Evolutionary conservation across 2,113 vertebrate species (phyloP), one percentile per base, ranked within the genome.

Genomic region (Tauraco erythrolophus): DNA sequence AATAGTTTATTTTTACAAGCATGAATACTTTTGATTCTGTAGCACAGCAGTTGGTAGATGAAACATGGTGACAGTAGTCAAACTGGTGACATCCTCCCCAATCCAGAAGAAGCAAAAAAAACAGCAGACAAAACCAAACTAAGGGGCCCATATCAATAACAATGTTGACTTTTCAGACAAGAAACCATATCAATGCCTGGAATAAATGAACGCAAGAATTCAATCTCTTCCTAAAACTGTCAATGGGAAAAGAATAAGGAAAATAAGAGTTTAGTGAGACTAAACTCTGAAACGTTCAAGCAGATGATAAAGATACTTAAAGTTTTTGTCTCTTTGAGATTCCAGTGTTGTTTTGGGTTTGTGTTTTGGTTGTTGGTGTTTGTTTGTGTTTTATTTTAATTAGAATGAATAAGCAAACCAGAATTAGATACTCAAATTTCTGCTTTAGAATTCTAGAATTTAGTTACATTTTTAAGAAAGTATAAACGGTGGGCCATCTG

Each of bases 41-140:
- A 81, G 41, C 72, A 75, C 72, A 92, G 83, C 61, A 87, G 76
- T 46, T 84, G 69, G 53, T 81, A 89, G 43, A 82, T 72, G 65
- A 96, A 94, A 75, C 41, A 21, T 46, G 19, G 53, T 72, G 56
- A 83, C 56, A 70, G 12, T 2, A 50, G 54, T 43, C 33, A 92
- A 75, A 89, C 14, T 72, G 41, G 31, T 74, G 54, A 68, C 60
- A 71, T 48, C 39, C 30, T 87, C 2, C 6, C 12, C 2, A 5
- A 60, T 22, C 3, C 41, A 79, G 39, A 81, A 60, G 24, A 87
- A 8, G 3, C 9, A 46, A 76, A 79, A 82, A 54, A 65, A 30
- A 1, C 2, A 15, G 16, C 0, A 3, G 7, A 60, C 11, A 78
- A 68, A 87, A 75, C 3, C 1, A 10, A 60, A 79, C 15, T 14